These are phyloP conservation scores for Rhagonycha fulva DNA, from an alignment of 2,888 invertebrate genomes.

Conservation along the genomic window DNA sequence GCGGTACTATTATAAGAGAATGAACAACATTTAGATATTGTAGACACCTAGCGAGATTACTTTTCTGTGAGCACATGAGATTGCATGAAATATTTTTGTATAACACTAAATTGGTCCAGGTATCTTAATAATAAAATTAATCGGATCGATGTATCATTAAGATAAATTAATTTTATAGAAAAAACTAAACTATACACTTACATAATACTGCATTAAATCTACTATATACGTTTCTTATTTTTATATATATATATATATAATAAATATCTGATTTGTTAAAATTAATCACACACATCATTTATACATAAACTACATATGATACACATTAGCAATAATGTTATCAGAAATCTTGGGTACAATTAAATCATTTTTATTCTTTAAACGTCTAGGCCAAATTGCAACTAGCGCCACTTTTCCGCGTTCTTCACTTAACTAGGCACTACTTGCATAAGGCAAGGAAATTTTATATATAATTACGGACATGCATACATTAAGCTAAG, in stretches of 20 bases:
- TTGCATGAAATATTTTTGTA: conserved; percentile 34
- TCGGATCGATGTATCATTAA: conserved; percentile 40
- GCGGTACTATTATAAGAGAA: conserved; percentile 23
- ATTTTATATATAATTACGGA: conserved; percentile 13
- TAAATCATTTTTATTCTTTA: conserved; percentile 5
- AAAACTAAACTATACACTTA: conserved; percentile 50
- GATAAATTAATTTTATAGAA: conserved; percentile 46
- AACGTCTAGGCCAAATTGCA: conserved; percentile 14
- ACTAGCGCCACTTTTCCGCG: conserved; percentile 14
- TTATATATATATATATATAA: conserved; percentile 28
- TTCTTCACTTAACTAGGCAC: conserved; percentile 6
- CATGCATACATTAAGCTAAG: conserved; percentile 22
- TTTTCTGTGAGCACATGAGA: conserved; percentile 34
- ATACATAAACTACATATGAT: conserved; percentile 41
- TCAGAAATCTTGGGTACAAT: conserved; percentile 4
- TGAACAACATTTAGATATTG: conserved; percentile 32
- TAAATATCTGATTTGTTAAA: conserved; percentile 39
- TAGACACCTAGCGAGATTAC: conserved; percentile 29
- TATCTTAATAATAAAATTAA: conserved; percentile 38
- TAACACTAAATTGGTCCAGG: conserved; percentile 47
- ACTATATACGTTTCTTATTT: neutral
- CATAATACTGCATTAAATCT: conserved; percentile 43
- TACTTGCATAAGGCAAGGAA: conserved; percentile 22
- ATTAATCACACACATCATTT: conserved; percentile 35
- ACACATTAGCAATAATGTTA: conserved; percentile 20